Evolutionary conservation across 1,140 invertebrate genomes (phyloP), one percentile per base, ranked within the genome.

Genomic region (Zaprionus davidi): DNA sequence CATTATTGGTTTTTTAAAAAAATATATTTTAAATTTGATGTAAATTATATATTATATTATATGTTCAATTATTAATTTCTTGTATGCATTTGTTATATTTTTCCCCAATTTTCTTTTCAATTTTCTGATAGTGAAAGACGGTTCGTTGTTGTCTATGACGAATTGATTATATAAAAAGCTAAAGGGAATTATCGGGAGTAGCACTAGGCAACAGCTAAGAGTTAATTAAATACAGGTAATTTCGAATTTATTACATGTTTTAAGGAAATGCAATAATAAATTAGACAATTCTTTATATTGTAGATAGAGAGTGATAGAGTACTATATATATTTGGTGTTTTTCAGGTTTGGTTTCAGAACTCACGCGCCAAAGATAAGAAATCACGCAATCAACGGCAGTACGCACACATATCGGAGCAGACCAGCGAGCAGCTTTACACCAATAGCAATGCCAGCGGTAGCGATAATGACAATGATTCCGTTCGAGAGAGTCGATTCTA

Each of bases 361-460:
- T 98, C 99, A 17, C 95, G 99, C 74, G 99, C 99, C 62, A 99
- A 99, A 94, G 98, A 99, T 92, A 99, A 99, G 94, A 99, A 99
- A 93, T 96, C 96, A 51, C 81, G 92, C 7, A 92, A 92, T 49
- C 92, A 92, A 69, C 88, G 92, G 2, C 90, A 87, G 49, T 88
- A 82, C n/a, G 76, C 86, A 5, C 76, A 92, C 55, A 81, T 88
- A 46, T 92, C 90, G 26, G 87, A 92, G 51, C 80, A 90, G 24
- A 84, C 58, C 15, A 76, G 63, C 28, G 82, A 92, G 22, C 46
- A 92, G 20, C 46, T 84, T 0, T 78, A 85, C n/a, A 69, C 78
- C 1, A 65, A n/a, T n/a, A n/a, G n/a, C n/a, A n/a, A 81, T 66
- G 69, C 76, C 28, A 82, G 76, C 44, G 79, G 67, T 28, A 83